Conservation (phyloP, 1,140 invertebrate genomes). For the Gonatopus flavifemur region DNA sequence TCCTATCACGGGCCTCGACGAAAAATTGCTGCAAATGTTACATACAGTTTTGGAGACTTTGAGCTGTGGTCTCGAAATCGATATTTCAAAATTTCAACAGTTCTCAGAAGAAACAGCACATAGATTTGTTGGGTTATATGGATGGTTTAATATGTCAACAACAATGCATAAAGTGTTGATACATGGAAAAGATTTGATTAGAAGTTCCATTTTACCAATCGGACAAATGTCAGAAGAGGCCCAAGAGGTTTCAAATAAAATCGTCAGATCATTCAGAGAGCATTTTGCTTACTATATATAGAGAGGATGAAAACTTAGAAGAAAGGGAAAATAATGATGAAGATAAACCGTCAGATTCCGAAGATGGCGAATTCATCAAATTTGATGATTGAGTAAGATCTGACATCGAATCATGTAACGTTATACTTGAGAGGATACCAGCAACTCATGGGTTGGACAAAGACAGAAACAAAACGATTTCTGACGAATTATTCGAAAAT, state of each 20-base stretch:
- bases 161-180: background rate
- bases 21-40: background rate
- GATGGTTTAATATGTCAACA: background rate
- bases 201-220: background rate
- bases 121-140: background rate
- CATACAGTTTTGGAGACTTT: background rate
- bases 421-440: too few species aligned
- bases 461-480: too few species aligned
- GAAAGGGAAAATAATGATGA: too few species aligned
- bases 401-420: too few species aligned
- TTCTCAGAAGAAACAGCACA: background rate
- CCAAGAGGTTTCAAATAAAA: background rate
- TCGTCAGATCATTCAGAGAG: background rate
- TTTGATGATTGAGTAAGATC: too few species aligned
- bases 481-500: too few species aligned
- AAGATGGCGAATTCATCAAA: too few species aligned
- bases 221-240: background rate
- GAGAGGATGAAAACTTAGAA: too few species aligned
- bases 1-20: background rate
- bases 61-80: background rate
- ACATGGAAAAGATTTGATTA: background rate
- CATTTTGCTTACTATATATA: too few species aligned
- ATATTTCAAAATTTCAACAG: background rate
- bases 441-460: too few species aligned
- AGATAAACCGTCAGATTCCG: too few species aligned